Evolutionary conservation across 92 coral and sea anemone species (phyloP).

Genomic region (Epizoanthus scotinus): DNA sequence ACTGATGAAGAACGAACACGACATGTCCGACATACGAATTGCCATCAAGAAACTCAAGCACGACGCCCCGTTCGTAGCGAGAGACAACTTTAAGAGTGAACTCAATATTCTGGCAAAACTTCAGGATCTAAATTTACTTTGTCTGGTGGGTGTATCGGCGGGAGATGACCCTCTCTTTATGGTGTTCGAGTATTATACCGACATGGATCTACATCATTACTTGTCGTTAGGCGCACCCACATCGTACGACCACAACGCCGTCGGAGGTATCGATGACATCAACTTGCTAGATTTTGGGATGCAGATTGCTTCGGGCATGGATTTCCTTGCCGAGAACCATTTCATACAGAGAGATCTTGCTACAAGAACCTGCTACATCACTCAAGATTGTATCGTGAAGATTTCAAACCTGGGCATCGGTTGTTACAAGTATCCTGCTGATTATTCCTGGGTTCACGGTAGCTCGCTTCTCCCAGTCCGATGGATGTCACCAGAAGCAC

Average conservation of each 20-base stretch:
- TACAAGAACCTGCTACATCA: slow-evolving; percentile 85
- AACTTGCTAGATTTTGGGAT: slow-evolving; percentile 77
- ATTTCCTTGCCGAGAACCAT: slow-evolving; percentile 78
- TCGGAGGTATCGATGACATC: slow-evolving; percentile 53
- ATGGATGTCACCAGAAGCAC: slow-evolving; percentile 99
- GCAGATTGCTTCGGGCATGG: slow-evolving; percentile 96
- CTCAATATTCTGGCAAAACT: slow-evolving; percentile 71
- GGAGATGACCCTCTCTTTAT: slow-evolving; percentile 81
- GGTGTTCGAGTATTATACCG: slow-evolving; percentile 90
- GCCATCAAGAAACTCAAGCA: slow-evolving; percentile 79
- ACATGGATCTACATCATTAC: slow-evolving; percentile 77
- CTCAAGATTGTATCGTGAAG: slow-evolving; percentile 78
- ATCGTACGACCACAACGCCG: slow-evolving; percentile 37
- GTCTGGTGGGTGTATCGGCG: slow-evolving; percentile 88
- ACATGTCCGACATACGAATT: slow-evolving; percentile 65
- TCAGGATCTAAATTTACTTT: slow-evolving; percentile 84
- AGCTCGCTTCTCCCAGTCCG: slow-evolving; percentile 92
- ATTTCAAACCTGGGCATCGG: slow-evolving; percentile 96
- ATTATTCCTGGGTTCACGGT: slow-evolving; percentile 91
- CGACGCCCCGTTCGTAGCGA: slow-evolving; percentile 67
- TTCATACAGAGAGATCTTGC: slow-evolving; percentile 96
- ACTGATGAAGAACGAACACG: slow-evolving; percentile 68
- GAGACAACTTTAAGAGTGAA: slow-evolving; percentile 78
- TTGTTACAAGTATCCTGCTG: slow-evolving; percentile 81
- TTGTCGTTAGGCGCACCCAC: slow-evolving; percentile 63